These are phyloP conservation scores for Hyposoter dolosus DNA, from an alignment of 2,888 invertebrate species.

Conservation along the genomic window DNA sequence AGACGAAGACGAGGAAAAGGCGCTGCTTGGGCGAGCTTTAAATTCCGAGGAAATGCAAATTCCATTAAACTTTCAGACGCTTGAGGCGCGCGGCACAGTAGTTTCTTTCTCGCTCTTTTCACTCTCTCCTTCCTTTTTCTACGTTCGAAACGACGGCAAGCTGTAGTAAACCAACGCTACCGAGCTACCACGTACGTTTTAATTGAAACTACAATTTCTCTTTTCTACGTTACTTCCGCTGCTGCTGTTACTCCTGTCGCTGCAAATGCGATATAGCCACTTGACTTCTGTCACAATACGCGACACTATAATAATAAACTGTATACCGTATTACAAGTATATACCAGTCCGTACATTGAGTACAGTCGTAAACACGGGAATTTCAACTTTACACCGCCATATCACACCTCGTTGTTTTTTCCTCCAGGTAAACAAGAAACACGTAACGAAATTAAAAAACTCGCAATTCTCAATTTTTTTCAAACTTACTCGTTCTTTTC, in stretches of 20 bases:
- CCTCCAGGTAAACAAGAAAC: not conserved
- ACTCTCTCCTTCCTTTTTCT: slow-evolving; percentile 54
- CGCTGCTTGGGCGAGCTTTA: slow-evolving; percentile 69
- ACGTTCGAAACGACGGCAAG: slow-evolving; percentile 67
- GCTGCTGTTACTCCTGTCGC: slow-evolving; percentile 14
- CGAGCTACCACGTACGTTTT: slow-evolving; percentile 70
- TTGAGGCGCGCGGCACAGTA: slow-evolving; percentile 36
- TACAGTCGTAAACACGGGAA: slow-evolving; percentile 17
- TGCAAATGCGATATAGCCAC: slow-evolving; percentile 36
- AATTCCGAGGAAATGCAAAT: slow-evolving; percentile 73
- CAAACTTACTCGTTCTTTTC: not conserved
- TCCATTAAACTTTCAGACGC: slow-evolving; percentile 75
- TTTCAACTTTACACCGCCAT: slow-evolving; percentile 16
- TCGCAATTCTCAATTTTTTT: not conserved
- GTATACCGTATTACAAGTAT: slow-evolving; percentile 4
- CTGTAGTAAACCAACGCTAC: slow-evolving; percentile 62
- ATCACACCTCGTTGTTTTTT: slow-evolving; percentile 2
- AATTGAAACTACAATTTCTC: slow-evolving; percentile 72
- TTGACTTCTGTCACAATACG: slow-evolving; percentile 50
- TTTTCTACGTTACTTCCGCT: slow-evolving; percentile 37
- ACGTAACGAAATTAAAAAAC: not conserved
- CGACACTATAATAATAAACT: slow-evolving; percentile 40
- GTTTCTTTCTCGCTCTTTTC: slow-evolving; percentile 22
- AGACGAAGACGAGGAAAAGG: slow-evolving; percentile 38
- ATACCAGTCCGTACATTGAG: slow-evolving; percentile 26